Evolutionary conservation across 2,888 invertebrate genomes (phyloP).

Genomic region (Drosophila limbata): DNA sequence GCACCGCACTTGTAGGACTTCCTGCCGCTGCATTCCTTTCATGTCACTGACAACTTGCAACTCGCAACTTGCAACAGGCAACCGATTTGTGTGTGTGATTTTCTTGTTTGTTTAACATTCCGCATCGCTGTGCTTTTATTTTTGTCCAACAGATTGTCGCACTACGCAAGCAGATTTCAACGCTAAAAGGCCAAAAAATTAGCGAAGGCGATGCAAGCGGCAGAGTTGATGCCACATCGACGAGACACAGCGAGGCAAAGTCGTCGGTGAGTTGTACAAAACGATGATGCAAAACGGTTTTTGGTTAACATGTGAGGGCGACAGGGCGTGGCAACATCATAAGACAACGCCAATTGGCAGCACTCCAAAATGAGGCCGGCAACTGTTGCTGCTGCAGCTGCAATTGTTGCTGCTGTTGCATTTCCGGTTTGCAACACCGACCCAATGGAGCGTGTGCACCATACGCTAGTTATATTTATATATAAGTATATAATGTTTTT

Average conservation of each 20-base stretch:
- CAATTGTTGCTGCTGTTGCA: constrained; percentile 2
- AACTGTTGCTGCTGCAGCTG: constrained; percentile 7
- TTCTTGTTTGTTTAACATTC: constrained; percentile 23
- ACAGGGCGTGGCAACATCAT: neutral
- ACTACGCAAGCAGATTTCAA: constrained; percentile 84
- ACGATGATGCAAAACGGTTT: constrained; percentile 20
- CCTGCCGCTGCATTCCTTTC: constrained; percentile 4
- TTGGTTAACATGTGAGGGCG: constrained; percentile 32
- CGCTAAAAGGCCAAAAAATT: constrained; percentile 78
- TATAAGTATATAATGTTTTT: constrained; percentile 3
- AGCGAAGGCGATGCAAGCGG: constrained; percentile 52
- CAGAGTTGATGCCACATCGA: constrained; percentile 42
- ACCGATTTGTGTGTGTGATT: neutral
- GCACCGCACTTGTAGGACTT: constrained; percentile 28
- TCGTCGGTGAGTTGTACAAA: constrained; percentile 74
- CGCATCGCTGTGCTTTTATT: neutral
- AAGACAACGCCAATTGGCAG: constrained; percentile 9
- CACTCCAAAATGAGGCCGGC: neutral
- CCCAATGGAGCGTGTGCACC: neutral
- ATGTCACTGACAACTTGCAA: neutral
- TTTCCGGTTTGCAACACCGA: constrained; percentile 17
- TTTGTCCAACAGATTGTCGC: constrained; percentile 81
- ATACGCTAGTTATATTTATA: neutral
- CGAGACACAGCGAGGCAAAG: constrained; percentile 51
- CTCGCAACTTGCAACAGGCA: neutral